A percentile compares a stretch with the other conserved stretches of the same genome.
Conservation (phyloP, 2,888 invertebrate genomes). For the Tanaodytes sp. region DNA sequence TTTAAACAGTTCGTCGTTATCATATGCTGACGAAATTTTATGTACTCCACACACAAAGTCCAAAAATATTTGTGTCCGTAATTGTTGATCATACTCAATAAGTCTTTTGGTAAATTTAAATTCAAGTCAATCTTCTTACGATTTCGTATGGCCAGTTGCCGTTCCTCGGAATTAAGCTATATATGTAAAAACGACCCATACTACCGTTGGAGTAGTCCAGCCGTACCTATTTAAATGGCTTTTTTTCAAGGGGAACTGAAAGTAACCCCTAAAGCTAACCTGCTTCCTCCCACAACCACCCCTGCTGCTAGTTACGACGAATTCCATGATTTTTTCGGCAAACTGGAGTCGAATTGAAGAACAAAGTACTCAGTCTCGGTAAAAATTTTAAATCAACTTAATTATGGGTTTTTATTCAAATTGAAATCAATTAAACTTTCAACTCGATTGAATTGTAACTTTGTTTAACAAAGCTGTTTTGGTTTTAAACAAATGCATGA, state of each 20-base stretch:
- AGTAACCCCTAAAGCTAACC: constrained; percentile 60
- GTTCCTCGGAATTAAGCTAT: constrained; percentile 64
- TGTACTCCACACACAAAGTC: too few species aligned
- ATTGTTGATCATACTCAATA: too few species aligned
- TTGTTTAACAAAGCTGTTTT: too few species aligned
- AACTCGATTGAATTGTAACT: too few species aligned
- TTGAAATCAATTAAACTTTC: too few species aligned
- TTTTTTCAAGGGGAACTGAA: constrained; percentile 68
- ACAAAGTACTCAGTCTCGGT: too few species aligned
- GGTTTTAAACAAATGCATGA: too few species aligned
- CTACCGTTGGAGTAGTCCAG: constrained; percentile 63
- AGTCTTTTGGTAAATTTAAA: constrained; percentile 36
- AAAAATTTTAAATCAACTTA: too few species aligned
- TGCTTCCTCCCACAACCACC: constrained; percentile 52
- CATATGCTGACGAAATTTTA: too few species aligned
- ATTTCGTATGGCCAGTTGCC: constrained; percentile 61
- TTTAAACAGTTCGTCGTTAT: too few species aligned
- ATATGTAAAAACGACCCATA: constrained; percentile 64
- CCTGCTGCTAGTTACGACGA: constrained; percentile 64
- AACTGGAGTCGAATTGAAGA: constrained; percentile 29
- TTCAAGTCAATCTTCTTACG: constrained; percentile 57
- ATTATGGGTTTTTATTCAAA: too few species aligned
- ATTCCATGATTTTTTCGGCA: constrained; percentile 64
- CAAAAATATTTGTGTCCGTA: too few species aligned
- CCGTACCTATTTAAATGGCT: constrained; percentile 72